Percentiles rank a stretch among this genome's conserved stretches.
These are phyloP conservation scores for Fragum whitleyi DNA, from an alignment of 2,888 invertebrate species.

Conservation along the genomic window DNA sequence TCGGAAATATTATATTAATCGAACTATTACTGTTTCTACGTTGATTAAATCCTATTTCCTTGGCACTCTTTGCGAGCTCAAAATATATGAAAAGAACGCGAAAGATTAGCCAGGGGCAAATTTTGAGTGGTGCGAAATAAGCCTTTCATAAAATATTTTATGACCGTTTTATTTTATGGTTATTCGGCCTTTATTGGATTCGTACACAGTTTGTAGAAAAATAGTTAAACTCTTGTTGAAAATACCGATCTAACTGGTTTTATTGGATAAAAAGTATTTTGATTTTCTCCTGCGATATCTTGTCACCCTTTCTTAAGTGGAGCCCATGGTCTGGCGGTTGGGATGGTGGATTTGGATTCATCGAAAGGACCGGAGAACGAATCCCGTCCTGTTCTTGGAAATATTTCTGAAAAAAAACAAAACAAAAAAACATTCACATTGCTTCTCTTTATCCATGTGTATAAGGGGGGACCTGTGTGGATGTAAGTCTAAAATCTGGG, in stretches of 20 bases:
- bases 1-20: too few species aligned
- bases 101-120: slow-evolving; percentile 9
- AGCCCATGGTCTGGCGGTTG: not conserved
- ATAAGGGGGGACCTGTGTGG: too few species aligned
- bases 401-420: too few species aligned
- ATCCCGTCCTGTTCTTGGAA: too few species aligned
- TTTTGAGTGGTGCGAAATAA: slow-evolving; percentile 22
- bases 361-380: too few species aligned
- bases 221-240: slow-evolving; percentile 11
- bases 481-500: too few species aligned
- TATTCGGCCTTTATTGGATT: slow-evolving; percentile 23
- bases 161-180: slow-evolving; percentile 29
- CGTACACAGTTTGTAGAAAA: slow-evolving; percentile 21
- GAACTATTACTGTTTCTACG: too few species aligned
- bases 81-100: not conserved
- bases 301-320: not conserved
- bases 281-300: slow-evolving; percentile 7
- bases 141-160: slow-evolving; percentile 32
- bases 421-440: too few species aligned
- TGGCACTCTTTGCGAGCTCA: too few species aligned
- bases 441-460: too few species aligned
- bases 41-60: too few species aligned
- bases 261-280: slow-evolving; percentile 15
- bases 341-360: too few species aligned
- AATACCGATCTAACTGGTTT: not conserved